Evolutionary conservation across 2,888 invertebrate species (phyloP).

Genomic region (Synanthedon formicaeformis): DNA sequence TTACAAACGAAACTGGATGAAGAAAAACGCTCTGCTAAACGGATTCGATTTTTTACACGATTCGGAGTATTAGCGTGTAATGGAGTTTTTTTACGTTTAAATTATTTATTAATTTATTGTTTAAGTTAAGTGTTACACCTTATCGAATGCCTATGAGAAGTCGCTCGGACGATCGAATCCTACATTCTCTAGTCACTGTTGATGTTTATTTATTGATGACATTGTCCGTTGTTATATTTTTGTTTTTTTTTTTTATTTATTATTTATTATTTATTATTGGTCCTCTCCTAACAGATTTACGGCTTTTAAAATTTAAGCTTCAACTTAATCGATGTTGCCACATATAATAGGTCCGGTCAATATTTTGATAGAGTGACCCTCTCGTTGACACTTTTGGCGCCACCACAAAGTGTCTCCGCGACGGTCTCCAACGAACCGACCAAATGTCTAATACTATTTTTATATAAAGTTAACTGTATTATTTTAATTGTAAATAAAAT

Average conservation of each 20-base stretch:
- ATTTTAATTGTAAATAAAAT: conserved; percentile 68
- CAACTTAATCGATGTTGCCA: conserved; percentile 51
- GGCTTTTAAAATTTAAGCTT: conserved; percentile 56
- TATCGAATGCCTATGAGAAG: conserved; percentile 60
- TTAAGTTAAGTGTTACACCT: conserved; percentile 65
- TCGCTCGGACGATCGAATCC: conserved; percentile 37
- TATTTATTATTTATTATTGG: conserved; percentile 38
- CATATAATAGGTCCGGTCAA: conserved; percentile 14
- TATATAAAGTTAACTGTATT: conserved; percentile 64
- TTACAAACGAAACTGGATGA: conserved; percentile 21
- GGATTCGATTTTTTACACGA: conserved; percentile 58
- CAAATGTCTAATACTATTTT: conserved; percentile 53
- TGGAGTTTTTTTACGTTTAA: conserved; percentile 47
- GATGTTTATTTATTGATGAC: conserved; percentile 41
- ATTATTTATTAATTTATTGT: conserved; percentile 57
- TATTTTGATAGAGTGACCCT: conserved; percentile 15
- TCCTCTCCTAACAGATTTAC: conserved; percentile 49
- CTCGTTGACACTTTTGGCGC: conserved; percentile 29
- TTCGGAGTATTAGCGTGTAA: conserved; percentile 59
- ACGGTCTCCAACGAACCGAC: conserved; percentile 21
- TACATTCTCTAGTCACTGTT: conserved; percentile 61
- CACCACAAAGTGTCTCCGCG: conserved; percentile 37
- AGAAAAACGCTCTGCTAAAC: conserved; percentile 36
- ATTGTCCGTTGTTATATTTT: conserved; percentile 30
- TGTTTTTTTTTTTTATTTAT: conserved; percentile 25